Percentiles rank a stretch among this genome's conserved stretches.
Evolutionary conservation across 53 echinoderm and acorn worm genomes (phyloP).

Genomic region (Actinopyga echinites): DNA sequence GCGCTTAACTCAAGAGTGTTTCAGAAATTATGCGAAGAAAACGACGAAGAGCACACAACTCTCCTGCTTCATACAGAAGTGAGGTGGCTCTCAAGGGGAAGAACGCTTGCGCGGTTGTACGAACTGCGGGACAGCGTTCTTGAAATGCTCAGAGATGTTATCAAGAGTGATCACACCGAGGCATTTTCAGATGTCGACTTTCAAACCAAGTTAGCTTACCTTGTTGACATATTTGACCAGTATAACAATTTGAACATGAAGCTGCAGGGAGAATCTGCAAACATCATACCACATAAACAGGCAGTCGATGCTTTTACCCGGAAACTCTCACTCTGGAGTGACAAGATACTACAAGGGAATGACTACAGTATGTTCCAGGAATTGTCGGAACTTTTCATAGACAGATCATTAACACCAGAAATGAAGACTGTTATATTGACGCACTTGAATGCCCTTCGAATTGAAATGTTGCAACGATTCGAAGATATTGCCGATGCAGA

Average conservation of each 20-base stretch:
- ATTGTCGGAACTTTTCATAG: background rate
- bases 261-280: background rate
- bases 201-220: slow-evolving; percentile 17
- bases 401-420: background rate
- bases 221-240: slow-evolving; percentile 14
- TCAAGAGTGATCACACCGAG: background rate
- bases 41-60: background rate
- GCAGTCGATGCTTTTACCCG: background rate
- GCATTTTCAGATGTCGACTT: background rate
- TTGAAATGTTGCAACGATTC: background rate
- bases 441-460: background rate
- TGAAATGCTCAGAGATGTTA: background rate
- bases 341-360: background rate
- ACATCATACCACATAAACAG: background rate
- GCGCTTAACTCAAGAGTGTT: background rate
- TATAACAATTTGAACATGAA: slow-evolving; percentile 15
- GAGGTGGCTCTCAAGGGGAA: background rate
- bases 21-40: slow-evolving; percentile 5
- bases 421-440: background rate
- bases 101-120: background rate
- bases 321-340: background rate
- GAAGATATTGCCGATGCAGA: slow-evolving; percentile 3
- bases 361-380: slow-evolving; percentile 4
- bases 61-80: slow-evolving; percentile 11
- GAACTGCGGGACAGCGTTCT: slow-evolving; percentile 2